Evolutionary conservation across 37 sponge, comb jelly and placozoan genomes (phyloP), one percentile per base, ranked within the genome.

Genomic region (Ianthella basta): DNA sequence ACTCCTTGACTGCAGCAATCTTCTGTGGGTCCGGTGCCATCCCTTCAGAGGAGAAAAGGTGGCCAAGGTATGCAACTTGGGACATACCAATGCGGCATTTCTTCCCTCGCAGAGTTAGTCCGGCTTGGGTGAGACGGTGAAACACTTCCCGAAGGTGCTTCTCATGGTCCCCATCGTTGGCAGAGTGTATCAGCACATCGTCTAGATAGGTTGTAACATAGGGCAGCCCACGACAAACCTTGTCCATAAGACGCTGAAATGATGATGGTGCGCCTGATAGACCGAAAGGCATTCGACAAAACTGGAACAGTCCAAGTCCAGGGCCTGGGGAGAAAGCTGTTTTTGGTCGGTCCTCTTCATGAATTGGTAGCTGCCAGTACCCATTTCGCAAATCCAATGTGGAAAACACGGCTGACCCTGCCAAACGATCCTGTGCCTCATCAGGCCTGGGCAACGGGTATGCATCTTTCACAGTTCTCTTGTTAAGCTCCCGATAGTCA

Each of bases 401-500:
- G 35, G 74, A 72, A 55, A 90, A 90, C 19, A 82, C 65, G 19
- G 77, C 67, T 30, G 87, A 73, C 13, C 91, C 87, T 69, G 80
- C 44, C 19, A 87, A 72, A 59, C 80, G 72, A 55, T 87, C 81
- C 85, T 86, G 87, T n/a, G 79, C 83, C 60, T 90, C 86, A 86
- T 86, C 91, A 40, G 70, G 83, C 55, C 78, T 39, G 34, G 87
- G 86, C 23, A 90, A 56, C 5, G 91, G 87, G 65, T 90, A 90
- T 55, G 91, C 72, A 67, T 91, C 87, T 61, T 91, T 91, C 24
- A 33, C 56, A 32, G 91, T 83, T 44, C 56, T 79, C 39, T 89
- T 91, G 80, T 86, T 87, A 13, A 91, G 54, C 50, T 78, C 91
- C 0, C 84, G 79, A 83, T 86, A 91, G 24, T 91, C 91, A 15